Conservation (phyloP, 2,113 vertebrate genomes). For the Lagopus leucura region DNA sequence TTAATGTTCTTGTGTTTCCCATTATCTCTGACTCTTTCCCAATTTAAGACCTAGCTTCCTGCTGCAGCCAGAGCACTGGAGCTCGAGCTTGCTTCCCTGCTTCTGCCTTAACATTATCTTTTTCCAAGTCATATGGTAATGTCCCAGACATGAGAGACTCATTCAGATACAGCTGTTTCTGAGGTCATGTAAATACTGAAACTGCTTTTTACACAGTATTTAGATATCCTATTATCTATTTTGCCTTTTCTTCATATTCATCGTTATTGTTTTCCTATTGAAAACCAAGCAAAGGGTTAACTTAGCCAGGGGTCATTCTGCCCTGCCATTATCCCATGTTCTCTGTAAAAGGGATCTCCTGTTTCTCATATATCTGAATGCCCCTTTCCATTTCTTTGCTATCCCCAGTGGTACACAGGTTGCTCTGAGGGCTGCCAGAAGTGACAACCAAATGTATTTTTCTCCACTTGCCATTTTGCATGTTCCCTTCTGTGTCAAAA, state of each 20-base stretch:
- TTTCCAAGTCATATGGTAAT: background rate
- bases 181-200: background rate
- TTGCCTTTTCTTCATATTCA: background rate
- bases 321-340: background rate
- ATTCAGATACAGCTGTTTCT: background rate
- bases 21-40: background rate
- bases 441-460: background rate
- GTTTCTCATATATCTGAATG: background rate
- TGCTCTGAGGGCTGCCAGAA: background rate
- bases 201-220: background rate
- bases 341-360: background rate
- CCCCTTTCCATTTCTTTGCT: background rate
- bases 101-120: background rate
- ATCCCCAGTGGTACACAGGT: background rate
- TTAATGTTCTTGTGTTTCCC: background rate
- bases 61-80: background rate
- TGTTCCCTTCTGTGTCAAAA: background rate
- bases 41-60: background rate
- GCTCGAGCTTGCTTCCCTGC: background rate
- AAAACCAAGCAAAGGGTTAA: slow-evolving; percentile 2
- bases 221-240: background rate
- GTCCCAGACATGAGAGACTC: background rate
- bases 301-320: background rate
- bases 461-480: background rate
- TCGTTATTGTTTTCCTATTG: background rate